Conservation (phyloP, 2,113 vertebrate genomes). For the Petromus typicus region DNA sequence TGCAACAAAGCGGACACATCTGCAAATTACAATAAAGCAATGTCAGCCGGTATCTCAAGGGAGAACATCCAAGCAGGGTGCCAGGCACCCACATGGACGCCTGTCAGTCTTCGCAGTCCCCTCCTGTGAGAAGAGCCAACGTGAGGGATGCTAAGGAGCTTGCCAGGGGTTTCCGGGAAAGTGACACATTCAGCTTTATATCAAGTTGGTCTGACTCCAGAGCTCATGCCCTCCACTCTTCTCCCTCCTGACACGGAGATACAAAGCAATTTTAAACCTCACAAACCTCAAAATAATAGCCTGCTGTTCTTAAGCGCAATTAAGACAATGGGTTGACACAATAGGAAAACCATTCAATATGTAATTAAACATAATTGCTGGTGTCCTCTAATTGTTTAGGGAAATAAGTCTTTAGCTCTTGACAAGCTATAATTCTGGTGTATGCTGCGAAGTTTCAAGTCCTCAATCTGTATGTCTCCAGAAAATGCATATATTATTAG, state of each 20-base stretch:
- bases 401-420: conserved; percentile 72
- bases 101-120: background rate
- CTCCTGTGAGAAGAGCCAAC: background rate
- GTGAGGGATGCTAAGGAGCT: background rate
- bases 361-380: conserved; percentile 79
- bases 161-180: background rate
- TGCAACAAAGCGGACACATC: background rate
- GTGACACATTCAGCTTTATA: background rate
- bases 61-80: background rate
- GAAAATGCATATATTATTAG: background rate
- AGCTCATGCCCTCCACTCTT: background rate
- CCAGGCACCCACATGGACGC: background rate
- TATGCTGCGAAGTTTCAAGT: background rate
- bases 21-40: background rate
- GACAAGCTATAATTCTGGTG: conserved; percentile 78
- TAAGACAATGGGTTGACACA: conserved; percentile 81
- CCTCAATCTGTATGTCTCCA: background rate
- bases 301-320: conserved; percentile 72
- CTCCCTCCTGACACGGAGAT: background rate
- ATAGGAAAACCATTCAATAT: conserved; percentile 72
- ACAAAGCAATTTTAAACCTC: conserved; percentile 68
- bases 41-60: background rate
- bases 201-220: background rate
- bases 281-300: conserved; percentile 79
- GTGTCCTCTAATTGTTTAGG: conserved; percentile 80